A percentile compares a stretch with the other conserved stretches of the same genome.
Evolutionary conservation across 2,113 vertebrate genomes (phyloP).

Genomic region (Ifrita kowaldi): DNA sequence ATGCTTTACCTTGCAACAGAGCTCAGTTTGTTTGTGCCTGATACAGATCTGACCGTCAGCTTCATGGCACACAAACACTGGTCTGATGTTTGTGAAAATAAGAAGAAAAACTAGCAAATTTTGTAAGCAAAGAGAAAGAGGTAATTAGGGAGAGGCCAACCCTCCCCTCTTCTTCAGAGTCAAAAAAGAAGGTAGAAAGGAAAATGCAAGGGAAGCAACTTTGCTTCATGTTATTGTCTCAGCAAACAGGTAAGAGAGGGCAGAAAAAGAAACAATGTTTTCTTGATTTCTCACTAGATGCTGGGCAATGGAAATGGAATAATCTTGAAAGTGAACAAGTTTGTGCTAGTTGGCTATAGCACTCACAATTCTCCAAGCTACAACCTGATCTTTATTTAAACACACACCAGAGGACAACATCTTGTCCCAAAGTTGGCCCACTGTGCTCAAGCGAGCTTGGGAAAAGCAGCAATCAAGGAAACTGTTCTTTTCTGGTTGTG

Average conservation of each 20-base stretch:
- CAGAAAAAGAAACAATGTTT: not conserved
- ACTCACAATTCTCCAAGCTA: not conserved
- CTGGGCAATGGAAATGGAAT: not conserved
- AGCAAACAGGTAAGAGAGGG: not conserved
- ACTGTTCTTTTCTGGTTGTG: not conserved
- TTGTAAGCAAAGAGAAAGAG: not conserved
- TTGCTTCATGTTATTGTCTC: not conserved
- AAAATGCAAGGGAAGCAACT: not conserved
- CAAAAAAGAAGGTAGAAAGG: not conserved
- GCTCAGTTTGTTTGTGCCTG: not conserved
- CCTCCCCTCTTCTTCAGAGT: not conserved
- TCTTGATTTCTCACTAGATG: not conserved
- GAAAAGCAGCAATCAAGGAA: not conserved
- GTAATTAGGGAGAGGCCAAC: not conserved
- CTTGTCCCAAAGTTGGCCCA: not conserved
- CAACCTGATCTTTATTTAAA: not conserved
- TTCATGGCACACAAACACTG: not conserved
- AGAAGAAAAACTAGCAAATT: not conserved
- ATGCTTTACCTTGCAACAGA: not conserved
- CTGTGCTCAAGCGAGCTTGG: fast-evolving
- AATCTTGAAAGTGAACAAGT: not conserved
- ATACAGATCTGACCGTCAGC: not conserved
- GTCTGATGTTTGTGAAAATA: not conserved
- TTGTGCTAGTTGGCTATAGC: not conserved
- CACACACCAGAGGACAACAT: not conserved